These are phyloP conservation scores for Epistrophe eligans DNA, from an alignment of 2,888 invertebrate species.

Conservation along the genomic window DNA sequence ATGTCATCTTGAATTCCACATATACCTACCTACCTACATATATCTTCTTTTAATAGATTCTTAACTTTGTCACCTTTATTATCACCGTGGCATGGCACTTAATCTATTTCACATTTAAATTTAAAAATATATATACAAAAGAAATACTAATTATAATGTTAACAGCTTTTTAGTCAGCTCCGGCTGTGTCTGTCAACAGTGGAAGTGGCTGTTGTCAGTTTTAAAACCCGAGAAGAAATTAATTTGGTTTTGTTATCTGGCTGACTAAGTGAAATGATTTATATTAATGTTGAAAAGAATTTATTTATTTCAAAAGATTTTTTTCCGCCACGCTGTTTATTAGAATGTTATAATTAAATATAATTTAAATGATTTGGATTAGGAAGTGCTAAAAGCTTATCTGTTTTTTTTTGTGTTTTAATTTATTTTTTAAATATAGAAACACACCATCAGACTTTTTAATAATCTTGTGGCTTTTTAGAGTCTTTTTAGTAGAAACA, in stretches of 20 bases:
- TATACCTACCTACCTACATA: not conserved
- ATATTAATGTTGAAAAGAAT: not conserved
- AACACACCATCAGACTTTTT: not conserved
- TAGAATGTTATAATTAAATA: slow-evolving; percentile 12
- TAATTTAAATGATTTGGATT: slow-evolving; percentile 3
- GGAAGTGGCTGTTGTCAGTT: not conserved
- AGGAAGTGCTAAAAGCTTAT: not conserved
- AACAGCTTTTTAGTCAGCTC: not conserved
- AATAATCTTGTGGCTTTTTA: not conserved
- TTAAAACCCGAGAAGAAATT: slow-evolving; percentile 3
- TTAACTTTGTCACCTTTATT: slow-evolving; percentile 4
- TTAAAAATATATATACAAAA: not conserved
- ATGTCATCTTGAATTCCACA: too few relatives aligned
- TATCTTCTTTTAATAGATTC: not conserved
- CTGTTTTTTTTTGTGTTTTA: not conserved
- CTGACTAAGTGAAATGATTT: slow-evolving; percentile 1
- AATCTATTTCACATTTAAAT: slow-evolving; percentile 22
- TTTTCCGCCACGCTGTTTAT: not conserved
- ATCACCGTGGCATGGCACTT: not conserved
- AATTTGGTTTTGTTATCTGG: slow-evolving; percentile 22
- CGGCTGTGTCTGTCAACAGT: not conserved
- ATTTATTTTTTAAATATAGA: not conserved
- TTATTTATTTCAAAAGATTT: slow-evolving; percentile 1
- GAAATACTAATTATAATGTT: slow-evolving; percentile 20
- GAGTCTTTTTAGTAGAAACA: not conserved